Evolutionary conservation across 2,797 vertebrate species (phyloP).

Genomic region (Selene dorsalis): DNA sequence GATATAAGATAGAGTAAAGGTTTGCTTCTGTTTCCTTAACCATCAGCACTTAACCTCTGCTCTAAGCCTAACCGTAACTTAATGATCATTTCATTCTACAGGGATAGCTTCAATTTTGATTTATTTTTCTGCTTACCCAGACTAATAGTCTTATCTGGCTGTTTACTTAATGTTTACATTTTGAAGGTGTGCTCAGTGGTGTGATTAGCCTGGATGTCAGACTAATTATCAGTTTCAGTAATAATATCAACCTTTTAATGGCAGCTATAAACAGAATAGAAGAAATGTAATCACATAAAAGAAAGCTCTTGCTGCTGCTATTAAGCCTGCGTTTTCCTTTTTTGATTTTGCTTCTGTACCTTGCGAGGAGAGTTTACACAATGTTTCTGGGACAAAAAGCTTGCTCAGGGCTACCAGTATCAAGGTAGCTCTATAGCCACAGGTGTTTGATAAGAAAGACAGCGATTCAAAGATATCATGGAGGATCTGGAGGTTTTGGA

Average conservation of each 20-base stretch:
- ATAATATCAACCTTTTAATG: not conserved
- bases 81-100: slow-evolving; percentile 14
- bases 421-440: not conserved
- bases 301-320: not conserved
- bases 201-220: slow-evolving; percentile 12
- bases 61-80: not conserved
- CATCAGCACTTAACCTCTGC: not conserved
- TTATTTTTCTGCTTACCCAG: not conserved
- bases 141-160: not conserved
- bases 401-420: slow-evolving; percentile 12
- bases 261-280: not conserved
- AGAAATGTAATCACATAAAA: not conserved
- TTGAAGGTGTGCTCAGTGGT: not conserved
- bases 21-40: not conserved
- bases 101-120: not conserved
- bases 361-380: not conserved
- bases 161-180: slow-evolving; percentile 3
- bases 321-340: not conserved
- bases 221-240: slow-evolving; percentile 1
- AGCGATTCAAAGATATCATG: slow-evolving; percentile 33
- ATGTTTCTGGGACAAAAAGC: not conserved
- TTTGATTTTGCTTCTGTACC: not conserved
- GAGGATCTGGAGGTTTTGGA: slow-evolving; percentile 18
- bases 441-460: slow-evolving; percentile 43
- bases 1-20: not conserved